Evolutionary conservation across 2,888 invertebrate genomes (phyloP), one percentile per base, ranked within the genome.

Genomic region (Drosophila rellima): DNA sequence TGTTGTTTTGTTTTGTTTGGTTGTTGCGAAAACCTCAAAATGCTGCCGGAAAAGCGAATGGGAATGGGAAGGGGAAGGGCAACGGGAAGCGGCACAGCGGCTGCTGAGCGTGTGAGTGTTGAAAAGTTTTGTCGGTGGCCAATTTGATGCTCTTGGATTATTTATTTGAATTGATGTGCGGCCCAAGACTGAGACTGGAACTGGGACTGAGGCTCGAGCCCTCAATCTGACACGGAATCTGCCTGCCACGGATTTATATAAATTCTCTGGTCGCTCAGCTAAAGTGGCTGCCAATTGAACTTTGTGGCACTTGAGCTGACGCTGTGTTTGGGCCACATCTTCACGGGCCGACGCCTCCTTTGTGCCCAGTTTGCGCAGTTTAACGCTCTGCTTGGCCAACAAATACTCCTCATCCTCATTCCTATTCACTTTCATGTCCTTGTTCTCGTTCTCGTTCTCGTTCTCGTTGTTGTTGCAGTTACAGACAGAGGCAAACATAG

Each of bases 161-260:
- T 83, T 83, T 88, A 88, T 88, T 88, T 88, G 83, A 88, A 88
- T 86, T 88, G 88, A 83, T 88, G 88, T 82, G 82, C 88, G 85
- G 82, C 70, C 44, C 65, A 70, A 26, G 51, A 23, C 35, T 23
- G 50, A 0, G 35, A 18, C 23, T 64, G 74, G 6, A 20, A 17
- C 26, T 37, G 51, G 1, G 37, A n/a, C 33, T 0, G 29, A 5
- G 48, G 8, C 40, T 40, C 15, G 18, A 48, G 10, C 29, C 37
- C 40, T 11, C 15, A n/a, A 29, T 17, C 40, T 35, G 23, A 15
- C 26, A 7, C 15, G 15, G 18, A 3, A 10, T 66, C 67, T 68
- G 83, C 23, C 56, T 84, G 82, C 82, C 85, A 75, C 55, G 82
- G 85, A 84, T 64, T 81, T 87, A 75, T 76, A 79, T 74, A 71